Base-by-base conservation (phyloP, 2,888 invertebrate species). In the Nymphalis c-album region DNA sequence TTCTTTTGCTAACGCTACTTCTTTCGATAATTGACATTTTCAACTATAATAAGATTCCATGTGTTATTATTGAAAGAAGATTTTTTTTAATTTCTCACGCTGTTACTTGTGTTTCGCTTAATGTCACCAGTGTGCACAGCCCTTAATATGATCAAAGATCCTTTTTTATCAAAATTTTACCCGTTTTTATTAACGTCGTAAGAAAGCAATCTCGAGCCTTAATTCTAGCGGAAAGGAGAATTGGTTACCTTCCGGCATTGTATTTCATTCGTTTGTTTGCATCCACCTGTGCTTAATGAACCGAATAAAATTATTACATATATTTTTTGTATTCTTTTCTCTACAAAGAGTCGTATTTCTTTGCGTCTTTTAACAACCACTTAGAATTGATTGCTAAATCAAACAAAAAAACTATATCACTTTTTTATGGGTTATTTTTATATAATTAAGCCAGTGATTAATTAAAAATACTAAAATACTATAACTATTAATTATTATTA, bases 151-250 rank as follows among this genome's bases (percentile, higher is more conserved):
- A 62, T 59, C 45, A 67, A 55, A 67, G 58, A 67, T 59, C 51
- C 58, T 20, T 31, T 58, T 47, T 60, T 59, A 64, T 53, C 55
- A 40, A 68, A 48, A 64, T 55, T 64, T 64, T 60, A 64, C 59
- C 48, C 51, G 31, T 63, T 50, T 67, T 64, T 63, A 68, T 60
- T 55, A 59, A 53, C 26, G 50, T 63, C 45, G 64, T 53, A 55
- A 55, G 53, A 55, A 46, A 55, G 20, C 35, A 22, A 53, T 5
- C 16, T 8, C 67, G 18, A 51, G 59, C 18, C n/a, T 53, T 67
- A 67, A 63, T 67, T 67, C 59, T 63, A 51, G 31, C 58, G 63
- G 59, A 67, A 67, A 63, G 48, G 50, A 59, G 63, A 67, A 58
- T 58, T 31, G 58, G 31, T 51, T 63, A 51, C 59, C 59, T 61